Evolutionary conservation across 2,797 vertebrate genomes (phyloP).

Genomic region (Molossus molossus): DNA sequence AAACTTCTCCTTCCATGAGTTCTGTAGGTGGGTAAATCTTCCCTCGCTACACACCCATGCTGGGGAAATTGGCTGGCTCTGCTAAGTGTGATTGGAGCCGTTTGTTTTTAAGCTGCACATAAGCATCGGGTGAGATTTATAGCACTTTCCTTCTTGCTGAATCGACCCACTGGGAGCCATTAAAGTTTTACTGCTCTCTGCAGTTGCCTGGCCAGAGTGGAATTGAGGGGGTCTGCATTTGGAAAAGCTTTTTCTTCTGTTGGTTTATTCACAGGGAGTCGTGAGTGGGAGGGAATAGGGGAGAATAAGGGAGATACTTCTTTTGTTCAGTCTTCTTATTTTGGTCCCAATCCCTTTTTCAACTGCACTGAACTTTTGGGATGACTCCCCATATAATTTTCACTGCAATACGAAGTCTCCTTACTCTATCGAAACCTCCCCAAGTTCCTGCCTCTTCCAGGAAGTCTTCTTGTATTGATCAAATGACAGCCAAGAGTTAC

Average conservation of each 20-base stretch:
- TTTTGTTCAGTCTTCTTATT: constrained; percentile 57
- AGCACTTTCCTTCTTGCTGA: constrained; percentile 90
- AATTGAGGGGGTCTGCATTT: constrained; percentile 84
- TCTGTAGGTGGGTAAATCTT: constrained; percentile 87
- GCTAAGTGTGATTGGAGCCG: constrained; percentile 91
- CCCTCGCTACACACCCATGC: constrained; percentile 81
- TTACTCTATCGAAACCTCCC: background rate
- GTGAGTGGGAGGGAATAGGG: background rate
- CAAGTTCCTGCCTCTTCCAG: background rate
- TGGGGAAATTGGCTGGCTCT: constrained; percentile 87
- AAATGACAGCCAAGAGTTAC: background rate
- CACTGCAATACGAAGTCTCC: background rate
- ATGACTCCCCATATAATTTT: background rate
- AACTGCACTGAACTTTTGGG: background rate
- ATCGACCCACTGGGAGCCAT: constrained; percentile 92
- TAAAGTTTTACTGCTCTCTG: constrained; percentile 92
- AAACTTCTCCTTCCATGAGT: constrained; percentile 55
- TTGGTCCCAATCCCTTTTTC: background rate
- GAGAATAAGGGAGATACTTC: background rate
- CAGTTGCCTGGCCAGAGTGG: constrained; percentile 90
- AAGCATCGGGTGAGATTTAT: constrained; percentile 92
- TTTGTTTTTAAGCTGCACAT: constrained; percentile 93
- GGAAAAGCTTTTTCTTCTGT: constrained; percentile 84
- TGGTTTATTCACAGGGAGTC: constrained; percentile 66
- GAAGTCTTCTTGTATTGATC: background rate